These are phyloP conservation scores for Melanotaenia trifasciata DNA, from an alignment of 2,797 vertebrate species.

Conservation along the genomic window DNA sequence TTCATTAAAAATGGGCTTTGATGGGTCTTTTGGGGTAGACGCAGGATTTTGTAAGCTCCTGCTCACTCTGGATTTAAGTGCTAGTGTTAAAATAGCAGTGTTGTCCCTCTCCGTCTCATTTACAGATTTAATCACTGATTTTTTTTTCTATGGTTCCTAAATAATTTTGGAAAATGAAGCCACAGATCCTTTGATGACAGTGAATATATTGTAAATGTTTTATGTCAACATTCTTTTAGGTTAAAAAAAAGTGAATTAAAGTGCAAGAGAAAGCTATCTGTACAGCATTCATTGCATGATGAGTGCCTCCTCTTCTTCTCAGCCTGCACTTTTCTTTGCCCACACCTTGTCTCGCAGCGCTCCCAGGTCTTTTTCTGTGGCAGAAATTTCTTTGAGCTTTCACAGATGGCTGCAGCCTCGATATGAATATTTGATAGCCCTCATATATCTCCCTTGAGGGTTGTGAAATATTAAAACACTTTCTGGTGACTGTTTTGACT, in stretches of 20 bases:
- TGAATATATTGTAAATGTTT: not conserved
- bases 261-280: not conserved
- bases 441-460: constrained; percentile 73
- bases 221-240: not conserved
- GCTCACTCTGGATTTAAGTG: constrained; percentile 2
- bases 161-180: not conserved
- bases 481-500: constrained; percentile 68
- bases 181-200: not conserved
- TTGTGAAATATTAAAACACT: constrained; percentile 80
- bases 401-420: constrained; percentile 73
- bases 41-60: constrained; percentile 12
- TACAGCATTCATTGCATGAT: not conserved
- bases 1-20: constrained; percentile 18
- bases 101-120: not conserved
- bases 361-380: constrained; percentile 47
- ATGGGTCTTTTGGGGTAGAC: constrained; percentile 15
- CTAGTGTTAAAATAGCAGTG: not conserved
- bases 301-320: constrained; percentile 8
- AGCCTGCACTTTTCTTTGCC: constrained; percentile 7
- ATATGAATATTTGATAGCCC: constrained; percentile 82
- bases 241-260: not conserved
- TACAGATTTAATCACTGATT: not conserved
- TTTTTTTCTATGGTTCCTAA: not conserved
- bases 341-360: constrained; percentile 49
- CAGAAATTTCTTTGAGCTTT: constrained; percentile 65